These are phyloP conservation scores for Leucophenga maculata DNA, from an alignment of 2,888 invertebrate genomes.

Conservation along the genomic window DNA sequence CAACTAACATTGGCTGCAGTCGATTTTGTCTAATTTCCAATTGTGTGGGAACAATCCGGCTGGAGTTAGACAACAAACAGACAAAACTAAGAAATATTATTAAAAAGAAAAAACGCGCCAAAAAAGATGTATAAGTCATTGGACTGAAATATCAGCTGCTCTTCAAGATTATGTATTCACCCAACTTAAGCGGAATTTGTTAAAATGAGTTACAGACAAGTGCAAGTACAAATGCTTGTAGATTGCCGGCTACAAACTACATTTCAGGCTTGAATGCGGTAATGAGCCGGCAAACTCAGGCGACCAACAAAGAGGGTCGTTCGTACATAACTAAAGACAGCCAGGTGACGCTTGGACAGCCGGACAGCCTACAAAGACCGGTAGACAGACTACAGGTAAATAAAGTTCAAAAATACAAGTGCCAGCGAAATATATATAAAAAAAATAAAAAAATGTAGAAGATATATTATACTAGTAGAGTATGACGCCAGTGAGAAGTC, in stretches of 20 bases:
- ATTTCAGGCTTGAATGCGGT: conserved; percentile 4
- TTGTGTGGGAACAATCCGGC: conserved; percentile 15
- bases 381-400: conserved; percentile 18
- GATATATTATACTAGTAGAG: too few relatives aligned
- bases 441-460: not conserved
- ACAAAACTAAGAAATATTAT: conserved; percentile 1
- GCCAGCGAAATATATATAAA: not conserved
- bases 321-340: not conserved
- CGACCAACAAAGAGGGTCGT: not conserved
- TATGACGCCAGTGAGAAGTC: conserved; percentile 9
- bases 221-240: not conserved
- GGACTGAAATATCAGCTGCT: too few relatives aligned
- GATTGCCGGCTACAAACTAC: not conserved
- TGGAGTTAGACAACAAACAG: not conserved
- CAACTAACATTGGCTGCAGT: not conserved
- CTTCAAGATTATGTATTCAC: too few relatives aligned
- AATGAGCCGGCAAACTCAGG: conserved; percentile 21
- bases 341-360: not conserved
- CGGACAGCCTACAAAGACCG: not conserved
- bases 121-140: too few relatives aligned
- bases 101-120: not conserved
- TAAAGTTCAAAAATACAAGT: conserved; percentile 27
- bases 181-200: too few relatives aligned
- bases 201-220: conserved; percentile 2
- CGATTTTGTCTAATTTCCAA: conserved; percentile 15